Conservation (phyloP, 2,113 vertebrate species). For the Tamias sibiricus region DNA sequence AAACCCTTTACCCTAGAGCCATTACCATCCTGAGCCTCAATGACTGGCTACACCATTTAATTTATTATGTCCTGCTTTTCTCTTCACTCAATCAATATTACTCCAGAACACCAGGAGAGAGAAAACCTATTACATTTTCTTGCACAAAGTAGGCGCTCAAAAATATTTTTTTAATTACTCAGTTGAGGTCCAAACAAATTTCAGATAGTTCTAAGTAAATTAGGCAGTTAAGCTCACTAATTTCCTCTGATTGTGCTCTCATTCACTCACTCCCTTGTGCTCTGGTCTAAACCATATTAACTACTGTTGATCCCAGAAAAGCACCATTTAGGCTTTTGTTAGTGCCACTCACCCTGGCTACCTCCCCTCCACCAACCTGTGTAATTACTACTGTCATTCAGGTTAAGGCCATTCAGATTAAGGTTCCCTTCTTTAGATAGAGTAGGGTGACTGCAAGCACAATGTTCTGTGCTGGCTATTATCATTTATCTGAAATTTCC, state of each 20-base stretch:
- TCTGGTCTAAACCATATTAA: neutral
- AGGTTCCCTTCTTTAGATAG: neutral
- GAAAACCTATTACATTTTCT: neutral
- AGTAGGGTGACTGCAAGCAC: neutral
- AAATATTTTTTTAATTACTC: neutral
- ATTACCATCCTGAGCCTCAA: conserved; percentile 56
- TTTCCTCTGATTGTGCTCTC: conserved; percentile 14
- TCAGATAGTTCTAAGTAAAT: neutral
- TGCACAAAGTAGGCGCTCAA: conserved; percentile 16
- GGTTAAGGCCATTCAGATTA: neutral
- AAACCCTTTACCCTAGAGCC: conserved; percentile 71
- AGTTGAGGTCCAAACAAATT: neutral
- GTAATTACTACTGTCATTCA: neutral
- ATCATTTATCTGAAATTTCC: neutral
- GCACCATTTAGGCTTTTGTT: neutral
- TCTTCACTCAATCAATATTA: conserved; percentile 38
- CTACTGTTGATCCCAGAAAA: neutral
- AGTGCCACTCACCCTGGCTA: neutral
- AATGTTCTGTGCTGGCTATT: neutral
- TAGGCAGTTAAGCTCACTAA: neutral
- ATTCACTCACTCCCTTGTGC: neutral
- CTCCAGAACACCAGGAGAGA: conserved; percentile 33
- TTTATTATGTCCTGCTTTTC: conserved; percentile 67
- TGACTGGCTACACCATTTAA: conserved; percentile 32
- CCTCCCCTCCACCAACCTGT: neutral